A percentile compares a stretch with the other conserved stretches of the same genome.
Evolutionary conservation across 2,797 vertebrate species (phyloP).

Genomic region (Periophthalmus magnuspinnatus): DNA sequence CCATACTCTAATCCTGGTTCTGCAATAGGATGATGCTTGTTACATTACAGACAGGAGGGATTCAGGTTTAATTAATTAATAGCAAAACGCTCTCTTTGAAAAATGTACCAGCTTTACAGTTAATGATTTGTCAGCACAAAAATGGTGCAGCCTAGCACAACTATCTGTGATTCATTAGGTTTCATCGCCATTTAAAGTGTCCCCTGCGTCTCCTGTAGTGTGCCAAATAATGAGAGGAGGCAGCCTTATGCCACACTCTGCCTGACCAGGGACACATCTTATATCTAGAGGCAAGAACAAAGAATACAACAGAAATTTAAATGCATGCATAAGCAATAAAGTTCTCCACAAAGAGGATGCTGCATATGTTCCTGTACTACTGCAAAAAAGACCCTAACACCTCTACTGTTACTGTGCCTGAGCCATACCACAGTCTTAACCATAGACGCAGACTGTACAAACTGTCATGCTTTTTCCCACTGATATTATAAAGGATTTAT

Average conservation of each 20-base stretch:
- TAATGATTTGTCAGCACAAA: slow-evolving; percentile 22
- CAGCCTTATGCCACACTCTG: slow-evolving; percentile 35
- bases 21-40: slow-evolving; percentile 18
- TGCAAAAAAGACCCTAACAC: slow-evolving; percentile 32
- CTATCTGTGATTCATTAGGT: slow-evolving; percentile 39
- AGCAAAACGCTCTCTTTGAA: slow-evolving; percentile 9
- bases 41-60: slow-evolving; percentile 7
- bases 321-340: slow-evolving; percentile 55
- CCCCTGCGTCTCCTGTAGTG: slow-evolving; percentile 54
- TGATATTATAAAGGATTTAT: slow-evolving; percentile 45
- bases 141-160: slow-evolving; percentile 33
- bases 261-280: slow-evolving; percentile 8
- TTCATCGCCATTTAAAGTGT: slow-evolving; percentile 47
- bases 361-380: slow-evolving; percentile 11
- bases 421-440: slow-evolving; percentile 34
- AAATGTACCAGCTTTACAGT: slow-evolving; percentile 20
- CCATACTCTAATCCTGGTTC: slow-evolving; percentile 40
- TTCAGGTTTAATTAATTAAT: slow-evolving; percentile 13
- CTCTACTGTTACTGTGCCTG: slow-evolving; percentile 51
- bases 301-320: slow-evolving; percentile 22
- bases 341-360: slow-evolving; percentile 18
- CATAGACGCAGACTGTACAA: slow-evolving; percentile 17
- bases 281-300: slow-evolving; percentile 13
- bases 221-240: slow-evolving; percentile 35
- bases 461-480: slow-evolving; percentile 45